phyloP scores from a whole-genome alignment of 2,888 invertebrate genomes.

The Branchipolynoe longqiensis region DNA sequence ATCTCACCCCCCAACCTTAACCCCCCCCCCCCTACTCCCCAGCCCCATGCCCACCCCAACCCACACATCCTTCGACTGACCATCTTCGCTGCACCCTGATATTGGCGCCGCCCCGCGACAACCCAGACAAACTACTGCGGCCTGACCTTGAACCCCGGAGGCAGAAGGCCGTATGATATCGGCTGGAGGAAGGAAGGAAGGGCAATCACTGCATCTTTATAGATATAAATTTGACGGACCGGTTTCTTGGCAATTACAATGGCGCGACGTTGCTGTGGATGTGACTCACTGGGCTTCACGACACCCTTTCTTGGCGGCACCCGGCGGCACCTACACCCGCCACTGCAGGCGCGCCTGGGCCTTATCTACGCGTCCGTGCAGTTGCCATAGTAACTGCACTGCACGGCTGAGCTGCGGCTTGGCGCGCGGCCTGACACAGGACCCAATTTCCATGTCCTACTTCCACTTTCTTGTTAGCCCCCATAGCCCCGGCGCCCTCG shows the following conservation, averaged over 20 bases:
- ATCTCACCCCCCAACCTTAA: not conserved
- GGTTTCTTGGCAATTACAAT: slow-evolving; percentile 22
- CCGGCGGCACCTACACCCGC: not conserved
- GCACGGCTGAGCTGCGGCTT: not conserved
- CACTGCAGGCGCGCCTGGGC: not conserved
- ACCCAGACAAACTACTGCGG: not conserved
- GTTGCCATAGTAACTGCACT: slow-evolving; percentile 23
- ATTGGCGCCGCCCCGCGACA: not conserved
- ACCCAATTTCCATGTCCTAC: slow-evolving; percentile 19
- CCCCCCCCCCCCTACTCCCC: not conserved
- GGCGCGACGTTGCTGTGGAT: not conserved
- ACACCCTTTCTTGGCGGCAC: not conserved
- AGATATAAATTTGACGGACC: slow-evolving; percentile 14
- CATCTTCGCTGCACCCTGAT: not conserved
- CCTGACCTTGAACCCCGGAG: too few species aligned
- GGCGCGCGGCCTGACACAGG: not conserved
- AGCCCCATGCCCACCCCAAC: not conserved
- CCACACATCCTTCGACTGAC: not conserved
- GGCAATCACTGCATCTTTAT: slow-evolving; percentile 10
- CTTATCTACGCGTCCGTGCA: not conserved
- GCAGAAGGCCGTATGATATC: too few species aligned
- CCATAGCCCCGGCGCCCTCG: not conserved
- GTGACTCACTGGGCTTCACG: slow-evolving; percentile 15
- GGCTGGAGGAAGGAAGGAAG: not conserved
- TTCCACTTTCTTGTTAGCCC: slow-evolving; percentile 26